Conservation (phyloP, 2,888 invertebrate species). For the Rotaria magnacalcarata region DNA sequence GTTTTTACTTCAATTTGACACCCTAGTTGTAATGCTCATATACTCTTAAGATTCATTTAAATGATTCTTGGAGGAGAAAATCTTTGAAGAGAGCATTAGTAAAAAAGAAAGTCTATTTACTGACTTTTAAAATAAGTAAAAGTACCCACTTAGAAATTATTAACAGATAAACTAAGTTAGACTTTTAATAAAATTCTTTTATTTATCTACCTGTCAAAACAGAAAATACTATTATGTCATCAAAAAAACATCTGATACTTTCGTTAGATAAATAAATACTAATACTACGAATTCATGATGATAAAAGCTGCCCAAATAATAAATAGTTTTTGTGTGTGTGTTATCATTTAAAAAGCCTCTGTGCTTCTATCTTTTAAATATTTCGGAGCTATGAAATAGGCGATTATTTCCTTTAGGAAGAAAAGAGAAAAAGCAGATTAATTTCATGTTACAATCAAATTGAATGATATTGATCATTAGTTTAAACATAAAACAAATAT, state of each 20-base stretch:
- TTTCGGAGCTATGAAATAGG: not conserved
- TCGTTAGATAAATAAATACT: not conserved
- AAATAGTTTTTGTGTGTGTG: not conserved
- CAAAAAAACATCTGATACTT: not conserved
- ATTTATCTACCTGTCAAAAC: slow-evolving; percentile 18
- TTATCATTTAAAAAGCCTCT: not conserved
- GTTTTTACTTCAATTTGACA: not conserved
- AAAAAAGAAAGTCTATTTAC: not conserved
- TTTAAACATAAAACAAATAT: not conserved
- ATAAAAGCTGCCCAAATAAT: not conserved
- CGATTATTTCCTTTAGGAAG: not conserved
- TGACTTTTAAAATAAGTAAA: not conserved
- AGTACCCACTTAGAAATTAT: not conserved
- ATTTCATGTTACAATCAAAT: not conserved
- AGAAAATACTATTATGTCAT: not conserved
- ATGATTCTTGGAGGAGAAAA: not conserved
- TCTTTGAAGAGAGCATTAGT: not conserved
- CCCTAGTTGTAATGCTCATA: not conserved
- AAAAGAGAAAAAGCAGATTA: not conserved
- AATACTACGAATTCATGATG: not conserved
- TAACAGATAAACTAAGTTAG: not conserved
- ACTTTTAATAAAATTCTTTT: not conserved
- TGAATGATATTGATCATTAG: not conserved
- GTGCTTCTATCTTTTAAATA: too few species aligned
- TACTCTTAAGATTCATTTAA: not conserved